A percentile compares a stretch with the other conserved stretches of the same genome.
Evolutionary conservation across 2,113 vertebrate species (phyloP).

Genomic region (Ascaphus truei): DNA sequence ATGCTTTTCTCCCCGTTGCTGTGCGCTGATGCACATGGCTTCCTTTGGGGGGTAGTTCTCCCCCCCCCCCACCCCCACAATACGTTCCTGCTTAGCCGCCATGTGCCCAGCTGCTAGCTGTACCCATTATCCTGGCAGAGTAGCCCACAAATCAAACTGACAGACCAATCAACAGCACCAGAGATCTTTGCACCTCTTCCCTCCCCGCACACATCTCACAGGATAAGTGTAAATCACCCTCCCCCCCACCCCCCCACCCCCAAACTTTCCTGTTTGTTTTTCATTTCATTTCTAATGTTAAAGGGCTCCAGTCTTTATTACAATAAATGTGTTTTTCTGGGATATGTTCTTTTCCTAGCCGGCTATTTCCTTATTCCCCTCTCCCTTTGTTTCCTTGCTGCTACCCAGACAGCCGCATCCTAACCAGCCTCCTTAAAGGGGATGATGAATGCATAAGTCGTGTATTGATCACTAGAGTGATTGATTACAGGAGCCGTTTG

Average conservation of each 20-base stretch:
- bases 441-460: conserved; percentile 82
- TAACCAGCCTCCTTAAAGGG: conserved; percentile 72
- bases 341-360: background rate
- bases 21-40: background rate
- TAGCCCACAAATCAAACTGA: conserved; percentile 81
- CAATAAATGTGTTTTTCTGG: conserved; percentile 25
- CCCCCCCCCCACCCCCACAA: background rate
- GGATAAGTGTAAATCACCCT: conserved; percentile 62
- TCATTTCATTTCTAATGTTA: conserved; percentile 8
- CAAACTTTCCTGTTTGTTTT: conserved; percentile 29
- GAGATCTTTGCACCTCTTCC: conserved; percentile 53
- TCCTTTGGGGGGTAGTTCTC: no score
- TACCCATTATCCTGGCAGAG: conserved; percentile 58
- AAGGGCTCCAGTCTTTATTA: background rate
- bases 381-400: conserved; percentile 52
- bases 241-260: no score
- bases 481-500: conserved; percentile 75
- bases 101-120: conserved; percentile 44
- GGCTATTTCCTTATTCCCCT: background rate
- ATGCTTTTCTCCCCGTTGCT: no score
- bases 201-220: conserved; percentile 36
- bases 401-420: conserved; percentile 68
- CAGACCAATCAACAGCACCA: conserved; percentile 73
- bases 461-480: conserved; percentile 85
- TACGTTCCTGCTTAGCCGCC: conserved; percentile 40